Percentiles rank a stretch among this genome's conserved stretches.
Evolutionary conservation across 2,113 vertebrate species (phyloP).

Genomic region (Gobius niger): DNA sequence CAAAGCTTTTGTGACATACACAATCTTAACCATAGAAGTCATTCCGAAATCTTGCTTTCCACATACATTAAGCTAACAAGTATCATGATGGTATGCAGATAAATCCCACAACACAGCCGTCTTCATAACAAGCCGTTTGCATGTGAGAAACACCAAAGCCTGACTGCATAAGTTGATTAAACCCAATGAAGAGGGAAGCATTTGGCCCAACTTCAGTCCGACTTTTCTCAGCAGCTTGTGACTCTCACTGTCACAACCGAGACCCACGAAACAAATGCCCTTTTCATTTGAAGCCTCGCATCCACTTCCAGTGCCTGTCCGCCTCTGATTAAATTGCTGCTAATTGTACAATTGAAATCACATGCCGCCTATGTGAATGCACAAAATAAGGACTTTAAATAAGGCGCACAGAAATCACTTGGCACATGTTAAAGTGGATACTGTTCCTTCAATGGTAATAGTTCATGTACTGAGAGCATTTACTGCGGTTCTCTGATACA

Average conservation of each 20-base stretch:
- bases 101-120: background rate
- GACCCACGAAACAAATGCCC: conserved; percentile 58
- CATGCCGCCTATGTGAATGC: conserved; percentile 59
- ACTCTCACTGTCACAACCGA: conserved; percentile 57
- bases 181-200: conserved; percentile 27
- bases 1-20: background rate
- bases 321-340: conserved; percentile 74
- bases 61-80: conserved; percentile 1
- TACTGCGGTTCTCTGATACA: background rate
- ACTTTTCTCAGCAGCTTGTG: conserved; percentile 56
- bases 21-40: background rate
- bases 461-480: background rate
- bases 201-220: conserved; percentile 30
- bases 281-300: conserved; percentile 71
- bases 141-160: conserved; percentile 47
- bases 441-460: conserved; percentile 17
- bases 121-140: conserved; percentile 9
- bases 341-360: conserved; percentile 81
- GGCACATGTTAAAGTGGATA: conserved; percentile 34
- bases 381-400: conserved; percentile 61
- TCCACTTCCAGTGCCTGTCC: conserved; percentile 54
- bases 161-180: conserved; percentile 45
- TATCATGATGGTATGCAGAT: conserved; percentile 1
- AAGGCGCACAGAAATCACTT: conserved; percentile 53
- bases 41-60: background rate